phyloP scores from a whole-genome alignment of 2,797 vertebrate genomes.

The Hippocampus kuda region DNA sequence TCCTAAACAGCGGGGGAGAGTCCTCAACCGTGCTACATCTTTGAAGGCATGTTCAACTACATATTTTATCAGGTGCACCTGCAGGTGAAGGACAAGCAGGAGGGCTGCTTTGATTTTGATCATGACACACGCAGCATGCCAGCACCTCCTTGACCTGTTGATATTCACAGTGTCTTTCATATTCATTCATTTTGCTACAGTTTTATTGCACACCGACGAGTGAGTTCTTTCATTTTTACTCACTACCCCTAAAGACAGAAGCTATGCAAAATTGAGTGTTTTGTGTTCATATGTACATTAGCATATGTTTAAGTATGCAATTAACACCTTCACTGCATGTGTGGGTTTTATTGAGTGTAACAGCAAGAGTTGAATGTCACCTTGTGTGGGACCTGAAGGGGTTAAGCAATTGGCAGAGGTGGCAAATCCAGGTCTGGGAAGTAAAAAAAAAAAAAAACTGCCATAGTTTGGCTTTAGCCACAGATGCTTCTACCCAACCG shows the following conservation, averaged over 20 bases:
- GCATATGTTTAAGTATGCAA: not conserved
- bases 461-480: no score
- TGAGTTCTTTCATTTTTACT: not conserved
- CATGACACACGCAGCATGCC: slow-evolving; percentile 13
- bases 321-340: not conserved
- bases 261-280: slow-evolving; percentile 2
- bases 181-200: not conserved
- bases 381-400: not conserved
- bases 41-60: slow-evolving; percentile 15
- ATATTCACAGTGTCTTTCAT: slow-evolving; percentile 1
- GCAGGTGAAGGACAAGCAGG: slow-evolving; percentile 18
- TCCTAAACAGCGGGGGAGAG: slow-evolving; percentile 5
- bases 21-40: slow-evolving; percentile 12
- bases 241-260: not conserved
- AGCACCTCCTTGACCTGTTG: slow-evolving; percentile 11
- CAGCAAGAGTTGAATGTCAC: not conserved
- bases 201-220: not conserved
- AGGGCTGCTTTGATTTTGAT: slow-evolving; percentile 19
- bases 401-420: not conserved
- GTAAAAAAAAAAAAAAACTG: no score
- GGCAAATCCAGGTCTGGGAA: no score
- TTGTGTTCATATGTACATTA: not conserved
- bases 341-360: not conserved
- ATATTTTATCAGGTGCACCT: slow-evolving; percentile 14
- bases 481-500: no score